Conservation (phyloP, 1,140 invertebrate genomes). For the Drosophila parvula region DNA sequence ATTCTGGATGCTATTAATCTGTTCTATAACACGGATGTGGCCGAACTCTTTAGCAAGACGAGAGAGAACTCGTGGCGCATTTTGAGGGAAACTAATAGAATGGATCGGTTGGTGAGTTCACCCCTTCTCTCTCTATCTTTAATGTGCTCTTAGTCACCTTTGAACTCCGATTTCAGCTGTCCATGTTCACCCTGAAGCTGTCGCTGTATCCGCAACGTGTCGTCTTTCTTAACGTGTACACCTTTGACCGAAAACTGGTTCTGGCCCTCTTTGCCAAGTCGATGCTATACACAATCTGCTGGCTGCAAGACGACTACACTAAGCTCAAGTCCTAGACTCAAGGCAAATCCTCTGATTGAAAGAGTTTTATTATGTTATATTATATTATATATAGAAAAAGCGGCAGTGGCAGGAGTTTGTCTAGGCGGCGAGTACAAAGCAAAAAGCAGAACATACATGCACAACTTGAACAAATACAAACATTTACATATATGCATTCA, state of each 20-base stretch:
- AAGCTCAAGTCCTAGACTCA: slow-evolving; percentile 33
- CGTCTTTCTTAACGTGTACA: slow-evolving; percentile 42
- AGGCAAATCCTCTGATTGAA: background rate
- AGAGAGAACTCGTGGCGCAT: slow-evolving; percentile 18
- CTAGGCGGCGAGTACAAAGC: slow-evolving; percentile 15
- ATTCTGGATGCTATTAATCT: slow-evolving; percentile 39
- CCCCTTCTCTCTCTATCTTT: background rate
- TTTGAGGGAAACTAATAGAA: slow-evolving; percentile 8
- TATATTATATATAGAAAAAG: background rate
- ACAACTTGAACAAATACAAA: slow-evolving; percentile 34
- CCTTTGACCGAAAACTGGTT: slow-evolving; percentile 47
- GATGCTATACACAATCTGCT: slow-evolving; percentile 48
- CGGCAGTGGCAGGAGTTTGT: background rate
- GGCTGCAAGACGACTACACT: slow-evolving; percentile 48
- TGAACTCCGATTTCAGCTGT: slow-evolving; percentile 20
- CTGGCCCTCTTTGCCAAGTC: slow-evolving; percentile 40
- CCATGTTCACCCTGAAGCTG: slow-evolving; percentile 36
- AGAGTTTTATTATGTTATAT: slow-evolving; percentile 30
- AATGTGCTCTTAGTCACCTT: background rate
- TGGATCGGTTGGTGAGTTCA: slow-evolving; percentile 23
- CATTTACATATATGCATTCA: slow-evolving; percentile 32
- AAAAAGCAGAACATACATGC: slow-evolving; percentile 47
- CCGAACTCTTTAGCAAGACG: slow-evolving; percentile 18
- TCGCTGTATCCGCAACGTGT: slow-evolving; percentile 34
- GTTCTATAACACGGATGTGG: slow-evolving; percentile 31